Base-by-base conservation (phyloP, 2,113 vertebrate genomes). In the Vidua macroura region DNA sequence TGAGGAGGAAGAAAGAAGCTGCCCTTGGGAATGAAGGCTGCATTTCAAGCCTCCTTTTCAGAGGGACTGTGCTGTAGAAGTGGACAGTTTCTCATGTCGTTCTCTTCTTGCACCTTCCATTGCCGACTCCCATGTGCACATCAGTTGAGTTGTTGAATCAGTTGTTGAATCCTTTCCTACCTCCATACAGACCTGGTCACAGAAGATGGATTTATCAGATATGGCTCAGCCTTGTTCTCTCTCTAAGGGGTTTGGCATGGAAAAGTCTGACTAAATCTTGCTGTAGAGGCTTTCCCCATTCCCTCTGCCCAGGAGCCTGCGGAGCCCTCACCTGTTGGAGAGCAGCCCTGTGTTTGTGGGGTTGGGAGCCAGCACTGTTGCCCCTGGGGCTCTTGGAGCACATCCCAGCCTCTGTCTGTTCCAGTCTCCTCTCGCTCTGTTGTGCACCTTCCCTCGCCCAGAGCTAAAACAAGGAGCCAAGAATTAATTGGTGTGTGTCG, bases 301-400 rank as follows among this genome's bases (percentile, higher is more conserved):
- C 25, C 23, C 46, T 82, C 31, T 79, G 64, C 86, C 74, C 5
- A 1, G 55, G 67, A 58, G 74, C 59, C 33, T 22, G 43, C 24
- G 6, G 72, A 93, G 63, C 70, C 77, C 88, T 97, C 96, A 97
- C 97, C 97, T 98, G 97, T 44, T 97, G 96, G 95, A 97, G 95
- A 87, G 69, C 60, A 79, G 90, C 93, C 91, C 62, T 53, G 24
- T 63, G 55, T 85, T 96, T 90, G 95, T 90, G 90, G 86, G 85
- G 72, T 97, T 93, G 44, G 67, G 90, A 97, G 96, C 95, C 97
- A 97, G 95, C 59, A 1, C 88, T 77, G 82, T 75, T 17, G 27
- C 93, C 96, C 60, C 68, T 67, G 94, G 93, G 96, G 96, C 96
- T 97, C 91, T 95, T 97, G 97, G 96, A 98, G 83, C 80, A 25